Conservation (phyloP, 2,888 invertebrate species). For the Syrphus vitripennis region DNA sequence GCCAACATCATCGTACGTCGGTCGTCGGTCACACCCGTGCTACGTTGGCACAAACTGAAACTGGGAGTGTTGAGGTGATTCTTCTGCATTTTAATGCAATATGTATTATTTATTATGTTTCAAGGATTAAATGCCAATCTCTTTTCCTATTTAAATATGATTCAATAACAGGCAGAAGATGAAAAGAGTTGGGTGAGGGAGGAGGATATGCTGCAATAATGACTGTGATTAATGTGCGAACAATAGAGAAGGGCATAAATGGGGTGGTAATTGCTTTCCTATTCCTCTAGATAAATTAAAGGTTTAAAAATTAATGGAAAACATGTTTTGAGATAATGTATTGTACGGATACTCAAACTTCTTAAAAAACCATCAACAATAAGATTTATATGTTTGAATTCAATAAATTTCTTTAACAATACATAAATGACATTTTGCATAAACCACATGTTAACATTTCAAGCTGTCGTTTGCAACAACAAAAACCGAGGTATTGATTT, state of each 20-base stretch:
- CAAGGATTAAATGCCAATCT: slow-evolving; percentile 67
- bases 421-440: background rate
- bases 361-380: background rate
- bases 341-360: background rate
- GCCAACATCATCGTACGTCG: background rate
- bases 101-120: slow-evolving; percentile 64
- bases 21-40: too few relatives aligned
- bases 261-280: slow-evolving; percentile 39
- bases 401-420: slow-evolving; percentile 26
- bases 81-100: slow-evolving; percentile 64
- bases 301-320: slow-evolving; percentile 47
- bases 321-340: slow-evolving; percentile 17
- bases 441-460: slow-evolving; percentile 7
- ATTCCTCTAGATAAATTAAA: slow-evolving; percentile 51
- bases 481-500: too few relatives aligned
- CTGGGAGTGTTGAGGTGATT: background rate
- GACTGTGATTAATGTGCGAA: slow-evolving; percentile 59
- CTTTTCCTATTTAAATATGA: slow-evolving; percentile 57
- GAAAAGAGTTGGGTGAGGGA: background rate
- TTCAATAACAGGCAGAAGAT: slow-evolving; percentile 54
- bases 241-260: background rate
- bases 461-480: slow-evolving; percentile 17
- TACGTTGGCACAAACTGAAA: background rate
- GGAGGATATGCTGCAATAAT: slow-evolving; percentile 41
- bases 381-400: background rate